These are phyloP conservation scores for Caenorhabditis latens DNA, from an alignment of 1,140 invertebrate genomes.

Conservation along the genomic window DNA sequence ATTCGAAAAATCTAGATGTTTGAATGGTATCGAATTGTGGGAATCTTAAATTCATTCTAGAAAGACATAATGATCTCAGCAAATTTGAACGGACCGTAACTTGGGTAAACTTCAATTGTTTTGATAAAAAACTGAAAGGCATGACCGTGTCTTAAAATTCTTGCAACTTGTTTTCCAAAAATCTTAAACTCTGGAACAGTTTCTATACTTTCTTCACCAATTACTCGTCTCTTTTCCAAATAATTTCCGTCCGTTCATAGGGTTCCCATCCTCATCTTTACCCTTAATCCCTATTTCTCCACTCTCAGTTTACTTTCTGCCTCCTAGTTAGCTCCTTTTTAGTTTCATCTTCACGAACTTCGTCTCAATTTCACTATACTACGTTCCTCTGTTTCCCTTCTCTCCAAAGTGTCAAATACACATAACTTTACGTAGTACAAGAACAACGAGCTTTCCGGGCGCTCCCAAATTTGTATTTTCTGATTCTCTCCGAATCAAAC, in stretches of 20 bases:
- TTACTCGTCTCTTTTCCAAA: no score
- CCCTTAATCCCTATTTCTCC: slow-evolving; percentile 21
- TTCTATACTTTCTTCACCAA: no score
- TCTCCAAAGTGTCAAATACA: slow-evolving; percentile 37
- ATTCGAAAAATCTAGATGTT: no score
- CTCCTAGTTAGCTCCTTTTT: slow-evolving; percentile 39
- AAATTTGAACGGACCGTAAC: no score
- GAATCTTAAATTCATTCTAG: no score
- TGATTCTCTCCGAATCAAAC: not conserved
- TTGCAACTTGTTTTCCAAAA: no score
- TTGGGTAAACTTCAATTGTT: no score
- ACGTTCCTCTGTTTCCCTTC: not conserved
- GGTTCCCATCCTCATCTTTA: slow-evolving; percentile 33
- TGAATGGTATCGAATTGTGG: no score
- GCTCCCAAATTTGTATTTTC: slow-evolving; percentile 47
- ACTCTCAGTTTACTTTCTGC: slow-evolving; percentile 7
- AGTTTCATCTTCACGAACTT: slow-evolving; percentile 51
- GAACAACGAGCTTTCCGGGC: not conserved
- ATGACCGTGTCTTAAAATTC: no score
- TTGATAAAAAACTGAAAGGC: no score
- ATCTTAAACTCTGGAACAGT: no score
- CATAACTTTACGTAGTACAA: slow-evolving; percentile 1
- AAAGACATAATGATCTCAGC: no score
- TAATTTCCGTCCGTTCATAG: not conserved
- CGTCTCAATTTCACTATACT: slow-evolving; percentile 51